A percentile compares a stretch with the other conserved stretches of the same genome.
Evolutionary conservation across 2,797 vertebrate genomes (phyloP).

Genomic region (Notolabrus celidotus): DNA sequence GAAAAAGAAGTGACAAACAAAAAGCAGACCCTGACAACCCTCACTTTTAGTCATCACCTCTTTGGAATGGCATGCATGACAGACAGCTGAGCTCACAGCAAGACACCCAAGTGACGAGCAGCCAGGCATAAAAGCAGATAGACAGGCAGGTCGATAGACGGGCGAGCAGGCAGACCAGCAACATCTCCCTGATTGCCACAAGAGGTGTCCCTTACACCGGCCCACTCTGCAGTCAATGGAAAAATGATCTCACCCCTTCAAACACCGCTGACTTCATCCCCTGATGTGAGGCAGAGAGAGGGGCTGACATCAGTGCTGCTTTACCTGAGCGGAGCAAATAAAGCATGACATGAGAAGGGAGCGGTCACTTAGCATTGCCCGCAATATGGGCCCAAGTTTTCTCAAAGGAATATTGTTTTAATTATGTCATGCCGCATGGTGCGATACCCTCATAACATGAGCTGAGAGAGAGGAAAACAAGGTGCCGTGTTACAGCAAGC

Average conservation of each 20-base stretch:
- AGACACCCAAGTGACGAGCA: neutral
- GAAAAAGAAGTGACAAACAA: neutral
- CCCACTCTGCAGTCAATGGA: constrained; percentile 79
- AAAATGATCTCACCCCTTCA: constrained; percentile 86
- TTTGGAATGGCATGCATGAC: neutral
- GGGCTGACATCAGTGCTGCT: constrained; percentile 74
- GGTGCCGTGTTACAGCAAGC: constrained; percentile 21
- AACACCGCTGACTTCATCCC: constrained; percentile 81
- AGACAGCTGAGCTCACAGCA: neutral
- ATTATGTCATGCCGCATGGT: constrained; percentile 46
- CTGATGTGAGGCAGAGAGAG: constrained; percentile 58
- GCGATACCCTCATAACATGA: constrained; percentile 10
- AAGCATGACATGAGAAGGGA: constrained; percentile 42
- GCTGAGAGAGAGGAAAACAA: constrained; percentile 33
- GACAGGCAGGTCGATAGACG: constrained; percentile 30
- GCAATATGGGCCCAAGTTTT: constrained; percentile 15
- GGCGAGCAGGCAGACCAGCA: constrained; percentile 47
- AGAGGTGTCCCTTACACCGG: constrained; percentile 83
- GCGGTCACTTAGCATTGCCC: constrained; percentile 30
- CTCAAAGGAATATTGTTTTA: constrained; percentile 60
- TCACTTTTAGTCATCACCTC: neutral
- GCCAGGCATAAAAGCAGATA: constrained; percentile 11
- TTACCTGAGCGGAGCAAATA: constrained; percentile 67
- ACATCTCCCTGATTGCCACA: constrained; percentile 69
- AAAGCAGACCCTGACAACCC: neutral